Evolutionary conservation across 2,888 invertebrate species (phyloP).

Genomic region (Automeris io): DNA sequence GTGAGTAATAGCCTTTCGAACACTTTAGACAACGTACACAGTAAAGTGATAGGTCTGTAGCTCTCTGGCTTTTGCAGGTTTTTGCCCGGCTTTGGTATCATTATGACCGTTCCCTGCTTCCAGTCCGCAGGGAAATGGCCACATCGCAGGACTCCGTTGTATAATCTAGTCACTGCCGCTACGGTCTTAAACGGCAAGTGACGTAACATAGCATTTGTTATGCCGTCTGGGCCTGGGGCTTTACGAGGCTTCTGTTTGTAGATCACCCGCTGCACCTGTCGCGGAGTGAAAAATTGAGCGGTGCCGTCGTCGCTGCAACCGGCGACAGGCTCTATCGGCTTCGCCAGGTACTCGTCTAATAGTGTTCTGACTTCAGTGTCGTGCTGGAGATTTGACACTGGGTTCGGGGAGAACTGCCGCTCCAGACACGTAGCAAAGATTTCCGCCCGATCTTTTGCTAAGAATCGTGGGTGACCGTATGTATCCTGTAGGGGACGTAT

Average conservation of each 20-base stretch:
- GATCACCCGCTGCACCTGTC: no score
- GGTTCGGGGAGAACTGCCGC: no score
- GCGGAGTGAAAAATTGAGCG: no score
- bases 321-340: no score
- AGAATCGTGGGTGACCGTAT: no score
- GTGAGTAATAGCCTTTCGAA: constrained; percentile 18
- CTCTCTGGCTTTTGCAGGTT: constrained; percentile 13
- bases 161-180: constrained; percentile 2
- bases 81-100: constrained; percentile 21
- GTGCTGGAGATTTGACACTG: no score
- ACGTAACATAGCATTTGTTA: neutral
- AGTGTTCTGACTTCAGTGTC: no score
- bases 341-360: no score
- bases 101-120: constrained; percentile 16
- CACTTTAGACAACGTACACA: constrained; percentile 13
- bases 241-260: neutral
- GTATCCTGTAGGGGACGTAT: no score
- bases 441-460: no score
- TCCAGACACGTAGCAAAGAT: no score
- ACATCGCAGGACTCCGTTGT: constrained; percentile 10
- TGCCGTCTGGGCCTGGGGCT: constrained; percentile 1
- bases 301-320: no score
- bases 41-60: constrained; percentile 19
- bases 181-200: neutral
- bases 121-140: constrained; percentile 11